Evolutionary conservation across 2,888 invertebrate genomes (phyloP), one percentile per base, ranked within the genome.

Genomic region (Ormyrus rosae): DNA sequence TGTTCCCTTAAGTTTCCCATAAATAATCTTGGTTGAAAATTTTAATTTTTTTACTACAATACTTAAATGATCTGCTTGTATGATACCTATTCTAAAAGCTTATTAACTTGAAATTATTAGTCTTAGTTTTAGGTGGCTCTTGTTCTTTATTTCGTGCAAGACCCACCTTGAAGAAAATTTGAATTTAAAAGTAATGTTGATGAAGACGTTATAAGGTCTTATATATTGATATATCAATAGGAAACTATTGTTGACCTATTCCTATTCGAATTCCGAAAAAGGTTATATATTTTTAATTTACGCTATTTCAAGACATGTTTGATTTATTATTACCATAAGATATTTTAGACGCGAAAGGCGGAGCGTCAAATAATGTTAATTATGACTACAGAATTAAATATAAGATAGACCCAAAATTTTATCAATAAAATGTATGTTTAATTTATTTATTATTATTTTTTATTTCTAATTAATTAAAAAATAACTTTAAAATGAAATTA

Each of bases 271-370:
- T 63, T 63, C 34, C 48, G 7, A 58, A 34, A 58, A 19, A 70
- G 13, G 34, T 58, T 13, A 10, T 64, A 51, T 56, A 10, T 63
- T 56, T 19, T 73, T 55, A 10, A 13, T 65, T 13, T 74, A 13
- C 51, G 10, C 13, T 67, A 60, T 51, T 56, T 60, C 7, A 19
- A 61, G 34, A 50, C n/a, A 61, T 13, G 13, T 51, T 64, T 34
- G 50, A 55, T 7, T 50, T 48, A n/a, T 9, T 69, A 7, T 69
- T 63, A 51, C 9, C 13, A 13, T 53, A 11, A 48, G 58, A 63
- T 13, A 61, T 56, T 53, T 63, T 60, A 70, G 63, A 69, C 58
- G 51, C 72, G 68, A 81, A 13, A 81, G 77, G 77, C 72, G 68
- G 77, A 77, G 67, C 67, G 53, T 72, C 68, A 68, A 67, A 53